These are phyloP conservation scores for Andrena bicolor DNA, from an alignment of 2,888 invertebrate species.

Conservation along the genomic window DNA sequence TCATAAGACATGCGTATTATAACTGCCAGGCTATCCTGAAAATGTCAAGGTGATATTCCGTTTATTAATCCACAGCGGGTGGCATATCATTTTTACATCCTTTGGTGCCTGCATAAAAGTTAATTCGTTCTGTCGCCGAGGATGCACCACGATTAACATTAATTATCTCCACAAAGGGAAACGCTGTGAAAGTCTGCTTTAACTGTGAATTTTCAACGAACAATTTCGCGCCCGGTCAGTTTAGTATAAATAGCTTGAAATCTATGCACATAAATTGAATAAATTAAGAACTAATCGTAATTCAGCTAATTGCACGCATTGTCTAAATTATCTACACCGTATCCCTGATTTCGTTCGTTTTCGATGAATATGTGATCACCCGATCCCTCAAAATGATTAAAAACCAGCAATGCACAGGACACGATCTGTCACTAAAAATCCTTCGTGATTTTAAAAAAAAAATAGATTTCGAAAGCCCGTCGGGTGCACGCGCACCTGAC, in stretches of 20 bases:
- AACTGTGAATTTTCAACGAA: not conserved
- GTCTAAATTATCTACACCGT: not conserved
- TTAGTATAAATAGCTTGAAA: not conserved
- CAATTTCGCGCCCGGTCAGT: not conserved
- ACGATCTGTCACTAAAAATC: not conserved
- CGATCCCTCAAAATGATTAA: not conserved
- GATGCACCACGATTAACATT: no score
- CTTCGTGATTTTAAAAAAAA: no score
- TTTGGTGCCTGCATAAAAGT: no score
- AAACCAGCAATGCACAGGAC: not conserved
- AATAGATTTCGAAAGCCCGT: no score
- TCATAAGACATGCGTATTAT: no score
- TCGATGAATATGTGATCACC: not conserved
- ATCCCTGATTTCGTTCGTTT: not conserved
- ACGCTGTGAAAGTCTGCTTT: not conserved
- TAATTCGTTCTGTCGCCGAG: no score
- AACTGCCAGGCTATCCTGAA: no score
- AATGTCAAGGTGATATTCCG: no score
- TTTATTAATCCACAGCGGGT: no score
- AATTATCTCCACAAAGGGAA: no score
- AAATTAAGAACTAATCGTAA: not conserved
- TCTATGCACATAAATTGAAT: not conserved
- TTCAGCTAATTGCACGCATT: not conserved
- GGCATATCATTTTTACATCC: no score
- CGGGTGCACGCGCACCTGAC: no score